A percentile compares a stretch with the other conserved stretches of the same genome.
Evolutionary conservation across 1,140 invertebrate genomes (phyloP).

Genomic region (Drosophila virilis): DNA sequence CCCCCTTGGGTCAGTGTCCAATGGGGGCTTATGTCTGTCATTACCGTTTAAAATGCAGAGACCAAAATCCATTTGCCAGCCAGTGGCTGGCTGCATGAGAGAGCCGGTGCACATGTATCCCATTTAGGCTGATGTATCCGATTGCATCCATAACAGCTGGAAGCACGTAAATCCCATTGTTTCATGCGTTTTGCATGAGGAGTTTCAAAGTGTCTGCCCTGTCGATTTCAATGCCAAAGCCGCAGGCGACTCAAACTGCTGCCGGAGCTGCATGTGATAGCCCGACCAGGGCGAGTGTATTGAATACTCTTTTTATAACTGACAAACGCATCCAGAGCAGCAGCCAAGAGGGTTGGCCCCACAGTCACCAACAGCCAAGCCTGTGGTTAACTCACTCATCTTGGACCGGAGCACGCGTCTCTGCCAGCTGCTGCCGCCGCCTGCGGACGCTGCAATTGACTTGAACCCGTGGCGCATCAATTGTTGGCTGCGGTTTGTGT

Average conservation of each 20-base stretch:
- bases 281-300: conserved; percentile 35
- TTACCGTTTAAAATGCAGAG: conserved; percentile 56
- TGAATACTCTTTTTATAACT: conserved; percentile 52
- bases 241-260: conserved; percentile 19
- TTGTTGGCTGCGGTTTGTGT: conserved; percentile 70
- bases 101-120: conserved; percentile 32
- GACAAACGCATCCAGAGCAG: conserved; percentile 59
- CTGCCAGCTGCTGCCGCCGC: conserved; percentile 21
- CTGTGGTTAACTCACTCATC: conserved; percentile 56
- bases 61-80: conserved; percentile 68
- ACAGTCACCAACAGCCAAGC: conserved; percentile 2
- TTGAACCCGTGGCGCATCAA: conserved; percentile 77
- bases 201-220: conserved; percentile 59
- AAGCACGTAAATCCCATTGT: conserved; percentile 80
- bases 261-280: conserved; percentile 62
- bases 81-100: conserved; percentile 25
- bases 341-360: conserved; percentile 17
- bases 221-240: conserved; percentile 72
- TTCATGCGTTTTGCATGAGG: conserved; percentile 76
- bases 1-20: background rate
- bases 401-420: conserved; percentile 34
- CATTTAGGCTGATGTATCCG: conserved; percentile 67
- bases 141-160: conserved; percentile 78
- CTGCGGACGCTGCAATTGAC: conserved; percentile 73
- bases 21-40: conserved; percentile 59